A percentile compares a stretch with the other conserved stretches of the same genome.
Conservation (phyloP, 2,113 vertebrate species). For the Amblyopsis rosae region DNA sequence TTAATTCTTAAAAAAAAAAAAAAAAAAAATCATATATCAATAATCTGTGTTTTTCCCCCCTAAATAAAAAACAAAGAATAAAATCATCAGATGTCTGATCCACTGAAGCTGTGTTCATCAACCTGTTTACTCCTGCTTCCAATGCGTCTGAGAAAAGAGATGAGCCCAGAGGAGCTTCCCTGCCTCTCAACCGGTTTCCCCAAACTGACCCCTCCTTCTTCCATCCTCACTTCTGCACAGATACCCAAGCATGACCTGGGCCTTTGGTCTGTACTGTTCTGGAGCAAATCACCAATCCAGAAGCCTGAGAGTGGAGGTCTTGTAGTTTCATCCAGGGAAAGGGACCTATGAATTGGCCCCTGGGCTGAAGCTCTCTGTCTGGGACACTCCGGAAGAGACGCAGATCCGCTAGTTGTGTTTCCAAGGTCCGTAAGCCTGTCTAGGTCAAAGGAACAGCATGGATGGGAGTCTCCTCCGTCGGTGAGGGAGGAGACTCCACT, state of each 20-base stretch:
- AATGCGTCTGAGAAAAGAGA: constrained; percentile 73
- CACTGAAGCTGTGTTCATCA: constrained; percentile 33
- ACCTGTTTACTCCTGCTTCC: constrained; percentile 56
- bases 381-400: constrained; percentile 44
- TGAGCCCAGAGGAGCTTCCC: constrained; percentile 52
- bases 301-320: constrained; percentile 31
- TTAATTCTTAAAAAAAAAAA: constrained; percentile 4
- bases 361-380: constrained; percentile 17
- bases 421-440: not conserved
- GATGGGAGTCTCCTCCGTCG: not conserved
- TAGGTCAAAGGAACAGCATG: not conserved
- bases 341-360: constrained; percentile 38
- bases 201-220: not conserved
- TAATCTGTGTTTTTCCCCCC: too few species aligned
- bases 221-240: constrained; percentile 12
- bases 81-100: constrained; percentile 26
- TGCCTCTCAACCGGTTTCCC: constrained; percentile 31
- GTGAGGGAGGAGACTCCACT: not conserved
- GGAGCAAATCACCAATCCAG: constrained; percentile 63
- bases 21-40: constrained; percentile 9
- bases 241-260: constrained; percentile 44
- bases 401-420: constrained; percentile 5
- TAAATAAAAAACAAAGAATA: not conserved
- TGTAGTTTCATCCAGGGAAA: constrained; percentile 50
- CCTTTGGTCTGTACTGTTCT: constrained; percentile 40